phyloP scores from a whole-genome alignment of 2,888 invertebrate genomes.

The Himalopsyche japonica region DNA sequence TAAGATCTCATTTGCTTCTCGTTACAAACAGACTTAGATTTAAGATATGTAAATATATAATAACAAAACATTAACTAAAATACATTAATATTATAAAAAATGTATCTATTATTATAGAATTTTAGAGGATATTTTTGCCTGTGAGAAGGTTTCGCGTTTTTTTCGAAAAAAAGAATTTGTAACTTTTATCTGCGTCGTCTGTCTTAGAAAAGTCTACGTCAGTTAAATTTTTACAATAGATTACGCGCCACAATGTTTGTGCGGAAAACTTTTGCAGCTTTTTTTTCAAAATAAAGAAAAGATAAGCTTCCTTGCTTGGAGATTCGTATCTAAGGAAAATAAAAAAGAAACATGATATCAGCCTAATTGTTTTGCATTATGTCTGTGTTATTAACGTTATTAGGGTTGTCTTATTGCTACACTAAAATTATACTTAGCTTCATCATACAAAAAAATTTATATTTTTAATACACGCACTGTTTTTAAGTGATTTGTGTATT shows the following conservation, averaged over 20 bases:
- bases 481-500: too few relatives aligned
- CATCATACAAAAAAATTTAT: too few relatives aligned
- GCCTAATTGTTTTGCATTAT: not conserved
- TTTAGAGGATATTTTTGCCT: not conserved
- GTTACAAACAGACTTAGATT: too few relatives aligned
- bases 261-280: not conserved
- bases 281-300: not conserved
- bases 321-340: not conserved
- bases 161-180: not conserved
- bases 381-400: not conserved
- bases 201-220: not conserved
- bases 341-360: not conserved
- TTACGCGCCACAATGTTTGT: not conserved
- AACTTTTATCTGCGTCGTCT: not conserved
- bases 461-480: too few relatives aligned
- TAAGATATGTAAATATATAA: too few relatives aligned
- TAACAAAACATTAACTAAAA: too few relatives aligned
- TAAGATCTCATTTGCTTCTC: too few relatives aligned
- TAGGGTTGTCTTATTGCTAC: too few relatives aligned
- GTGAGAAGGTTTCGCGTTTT: not conserved
- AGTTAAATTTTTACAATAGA: not conserved
- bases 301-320: not conserved
- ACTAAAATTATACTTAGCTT: too few relatives aligned
- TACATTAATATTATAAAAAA: too few relatives aligned
- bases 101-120: not conserved